Percentiles rank a stretch among this genome's conserved stretches.
Evolutionary conservation across 2,888 invertebrate species (phyloP).

Genomic region (Campaea margaritaria): DNA sequence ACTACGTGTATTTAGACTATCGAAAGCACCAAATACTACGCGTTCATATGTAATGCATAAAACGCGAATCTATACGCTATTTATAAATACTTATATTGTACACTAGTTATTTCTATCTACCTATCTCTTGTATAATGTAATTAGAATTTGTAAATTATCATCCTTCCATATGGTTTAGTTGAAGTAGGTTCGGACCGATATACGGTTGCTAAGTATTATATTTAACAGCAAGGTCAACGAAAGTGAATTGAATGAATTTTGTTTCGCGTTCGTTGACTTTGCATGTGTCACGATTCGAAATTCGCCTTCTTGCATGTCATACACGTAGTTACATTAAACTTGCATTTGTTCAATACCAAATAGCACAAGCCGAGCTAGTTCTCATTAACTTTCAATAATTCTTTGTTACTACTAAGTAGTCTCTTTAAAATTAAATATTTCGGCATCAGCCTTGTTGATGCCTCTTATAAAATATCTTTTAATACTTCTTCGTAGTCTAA

Average conservation of each 20-base stretch:
- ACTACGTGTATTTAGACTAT: conserved; percentile 49
- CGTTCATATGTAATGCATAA: conserved; percentile 59
- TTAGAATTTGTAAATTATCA: conserved; percentile 78
- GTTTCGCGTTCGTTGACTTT: conserved; percentile 18
- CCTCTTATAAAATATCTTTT: conserved; percentile 63
- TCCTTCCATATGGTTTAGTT: conserved; percentile 64
- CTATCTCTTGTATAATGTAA: conserved; percentile 76
- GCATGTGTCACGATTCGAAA: conserved; percentile 20
- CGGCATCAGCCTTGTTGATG: conserved; percentile 52
- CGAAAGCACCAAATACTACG: conserved; percentile 72
- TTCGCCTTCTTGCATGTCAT: conserved; percentile 56
- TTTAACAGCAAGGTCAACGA: conserved; percentile 5
- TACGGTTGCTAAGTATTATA: conserved; percentile 37
- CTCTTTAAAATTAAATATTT: conserved; percentile 45
- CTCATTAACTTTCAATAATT: conserved; percentile 63
- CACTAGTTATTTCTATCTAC: conserved; percentile 79
- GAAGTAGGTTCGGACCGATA: conserved; percentile 35
- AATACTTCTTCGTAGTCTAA: conserved; percentile 79
- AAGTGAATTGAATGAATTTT: conserved; percentile 7
- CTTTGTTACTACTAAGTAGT: conserved; percentile 61
- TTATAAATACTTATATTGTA: conserved; percentile 65
- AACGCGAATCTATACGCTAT: conserved; percentile 64
- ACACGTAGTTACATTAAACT: conserved; percentile 73
- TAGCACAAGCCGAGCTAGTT: conserved; percentile 76
- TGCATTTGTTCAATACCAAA: conserved; percentile 83